Conservation (phyloP, 2,888 invertebrate genomes). For the Drosophila diplacantha region DNA sequence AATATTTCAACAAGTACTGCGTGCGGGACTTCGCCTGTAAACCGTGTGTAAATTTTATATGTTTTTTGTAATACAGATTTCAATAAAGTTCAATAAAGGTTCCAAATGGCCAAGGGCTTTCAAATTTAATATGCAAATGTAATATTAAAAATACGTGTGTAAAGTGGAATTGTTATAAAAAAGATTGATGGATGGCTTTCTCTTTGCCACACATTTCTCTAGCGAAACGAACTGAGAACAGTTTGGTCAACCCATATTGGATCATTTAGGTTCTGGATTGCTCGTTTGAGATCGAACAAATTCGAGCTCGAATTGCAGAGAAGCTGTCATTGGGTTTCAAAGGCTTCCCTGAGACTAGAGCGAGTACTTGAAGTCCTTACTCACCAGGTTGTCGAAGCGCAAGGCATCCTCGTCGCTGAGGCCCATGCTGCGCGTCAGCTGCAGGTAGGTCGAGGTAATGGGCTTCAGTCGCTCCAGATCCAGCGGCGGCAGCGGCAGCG, state of each 20-base stretch:
- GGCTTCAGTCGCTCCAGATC: constrained; percentile 83
- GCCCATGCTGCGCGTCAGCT: constrained; percentile 87
- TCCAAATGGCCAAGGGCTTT: constrained; percentile 29
- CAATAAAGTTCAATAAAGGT: constrained; percentile 37
- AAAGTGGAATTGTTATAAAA: constrained; percentile 26
- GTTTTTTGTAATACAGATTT: constrained; percentile 15
- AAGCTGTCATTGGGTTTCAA: no score
- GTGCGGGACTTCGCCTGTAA: constrained; percentile 20
- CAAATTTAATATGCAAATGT: constrained; percentile 40
- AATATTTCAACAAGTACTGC: constrained; percentile 40
- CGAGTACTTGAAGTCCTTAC: constrained; percentile 78
- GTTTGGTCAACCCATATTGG: neutral
- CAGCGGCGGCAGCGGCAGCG: constrained; percentile 61
- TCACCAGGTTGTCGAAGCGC: constrained; percentile 81
- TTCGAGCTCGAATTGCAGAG: neutral
- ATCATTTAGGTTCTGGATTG: neutral
- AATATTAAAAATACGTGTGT: constrained; percentile 17
- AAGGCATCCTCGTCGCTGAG: constrained; percentile 81
- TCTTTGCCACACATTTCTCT: neutral
- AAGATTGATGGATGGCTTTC: constrained; percentile 7
- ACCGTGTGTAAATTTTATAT: constrained; percentile 8
- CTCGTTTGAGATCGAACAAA: constrained; percentile 21
- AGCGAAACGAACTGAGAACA: neutral
- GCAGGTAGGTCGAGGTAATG: constrained; percentile 92
- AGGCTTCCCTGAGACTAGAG: constrained; percentile 52